Percentiles rank a stretch among this genome's conserved stretches.
Conservation (phyloP, 2,888 invertebrate species). For the Phorcus lineatus region DNA sequence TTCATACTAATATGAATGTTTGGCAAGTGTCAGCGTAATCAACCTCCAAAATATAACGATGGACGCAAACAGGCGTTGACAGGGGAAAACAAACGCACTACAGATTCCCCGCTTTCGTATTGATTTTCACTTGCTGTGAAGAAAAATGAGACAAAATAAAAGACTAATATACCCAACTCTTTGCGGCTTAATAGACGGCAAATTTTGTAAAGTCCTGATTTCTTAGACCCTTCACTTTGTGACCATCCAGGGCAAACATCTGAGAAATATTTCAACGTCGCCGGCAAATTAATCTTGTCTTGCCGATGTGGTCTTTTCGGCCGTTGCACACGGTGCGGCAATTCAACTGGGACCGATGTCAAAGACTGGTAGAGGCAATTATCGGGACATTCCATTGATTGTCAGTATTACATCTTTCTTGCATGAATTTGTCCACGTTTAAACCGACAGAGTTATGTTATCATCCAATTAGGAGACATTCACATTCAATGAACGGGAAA, state of each 20-base stretch:
- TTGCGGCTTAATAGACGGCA: slow-evolving; percentile 18
- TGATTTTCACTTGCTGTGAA: slow-evolving; percentile 15
- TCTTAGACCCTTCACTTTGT: slow-evolving; percentile 8
- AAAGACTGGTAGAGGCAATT: slow-evolving; percentile 22
- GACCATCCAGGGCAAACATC: slow-evolving; percentile 26
- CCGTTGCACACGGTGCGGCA: slow-evolving; percentile 18
- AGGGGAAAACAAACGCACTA: slow-evolving; percentile 22
- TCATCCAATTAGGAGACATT: slow-evolving; percentile 29
- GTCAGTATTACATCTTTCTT: slow-evolving; percentile 27
- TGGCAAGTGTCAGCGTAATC: slow-evolving; percentile 22
- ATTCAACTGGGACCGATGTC: slow-evolving; percentile 26
- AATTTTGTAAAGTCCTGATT: slow-evolving; percentile 23
- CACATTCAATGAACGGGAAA: slow-evolving; percentile 25
- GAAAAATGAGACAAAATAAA: slow-evolving; percentile 27
- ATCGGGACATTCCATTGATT: slow-evolving; percentile 27
- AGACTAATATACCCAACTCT: slow-evolving; percentile 26
- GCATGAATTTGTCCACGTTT: slow-evolving; percentile 26
- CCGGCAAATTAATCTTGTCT: slow-evolving; percentile 27
- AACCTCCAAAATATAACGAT: slow-evolving; percentile 21
- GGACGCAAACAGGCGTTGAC: slow-evolving; percentile 22
- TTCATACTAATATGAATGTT: slow-evolving; percentile 22
- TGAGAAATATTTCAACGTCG: slow-evolving; percentile 29
- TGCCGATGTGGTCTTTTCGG: slow-evolving; percentile 13
- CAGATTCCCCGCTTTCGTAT: not conserved
- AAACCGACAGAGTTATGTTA: slow-evolving; percentile 27